Conservation (phyloP, 2,113 vertebrate genomes). For the Atlantisia rogersi region DNA sequence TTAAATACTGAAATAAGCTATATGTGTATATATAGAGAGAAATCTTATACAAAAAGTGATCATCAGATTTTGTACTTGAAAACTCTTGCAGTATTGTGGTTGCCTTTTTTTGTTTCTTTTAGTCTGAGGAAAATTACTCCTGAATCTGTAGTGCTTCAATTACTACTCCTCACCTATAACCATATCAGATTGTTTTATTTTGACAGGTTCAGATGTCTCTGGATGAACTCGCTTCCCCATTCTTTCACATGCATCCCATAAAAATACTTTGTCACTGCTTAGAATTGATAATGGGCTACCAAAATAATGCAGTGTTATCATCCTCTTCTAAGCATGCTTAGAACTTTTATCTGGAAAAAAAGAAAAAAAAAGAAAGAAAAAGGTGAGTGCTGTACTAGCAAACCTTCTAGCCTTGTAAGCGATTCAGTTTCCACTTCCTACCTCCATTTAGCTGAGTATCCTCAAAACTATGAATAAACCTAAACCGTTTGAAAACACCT, state of each 20-base stretch:
- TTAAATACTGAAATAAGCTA: background rate
- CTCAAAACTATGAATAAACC: background rate
- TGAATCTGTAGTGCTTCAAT: background rate
- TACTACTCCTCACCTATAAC: background rate
- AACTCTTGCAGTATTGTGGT: background rate
- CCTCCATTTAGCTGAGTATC: background rate
- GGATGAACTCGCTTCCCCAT: background rate
- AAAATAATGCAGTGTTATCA: background rate
- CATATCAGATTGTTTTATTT: background rate
- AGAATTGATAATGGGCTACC: background rate
- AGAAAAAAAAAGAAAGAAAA: background rate
- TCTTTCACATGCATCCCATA: background rate
- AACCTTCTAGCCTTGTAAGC: background rate
- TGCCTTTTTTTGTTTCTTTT: background rate
- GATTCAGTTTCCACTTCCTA: background rate
- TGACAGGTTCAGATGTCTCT: background rate
- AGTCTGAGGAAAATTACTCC: background rate
- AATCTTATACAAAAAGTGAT: rapidly evolving
- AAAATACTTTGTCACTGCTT: background rate
- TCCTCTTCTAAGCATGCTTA: no score
- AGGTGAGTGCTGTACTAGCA: background rate
- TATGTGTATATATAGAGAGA: background rate
- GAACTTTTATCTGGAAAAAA: background rate
- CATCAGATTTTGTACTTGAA: background rate
- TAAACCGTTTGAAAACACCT: background rate